phyloP scores from a whole-genome alignment of 2,888 invertebrate genomes.

The Apantesis nais region DNA sequence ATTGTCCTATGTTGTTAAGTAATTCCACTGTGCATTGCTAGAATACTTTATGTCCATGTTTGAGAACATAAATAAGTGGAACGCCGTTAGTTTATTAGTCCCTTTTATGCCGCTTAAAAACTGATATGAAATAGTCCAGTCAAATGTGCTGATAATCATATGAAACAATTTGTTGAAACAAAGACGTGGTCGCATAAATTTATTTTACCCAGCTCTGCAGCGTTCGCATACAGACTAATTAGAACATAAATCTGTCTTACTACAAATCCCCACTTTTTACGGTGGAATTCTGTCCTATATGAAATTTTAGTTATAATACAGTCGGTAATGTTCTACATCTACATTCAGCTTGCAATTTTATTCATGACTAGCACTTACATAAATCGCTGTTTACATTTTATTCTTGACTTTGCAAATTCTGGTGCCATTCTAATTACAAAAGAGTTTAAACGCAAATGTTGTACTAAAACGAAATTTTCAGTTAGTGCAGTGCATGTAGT shows the following conservation, averaged over 20 bases:
- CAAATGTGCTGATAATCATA: neutral
- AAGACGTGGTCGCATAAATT: conserved; percentile 76
- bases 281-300: conserved; percentile 53
- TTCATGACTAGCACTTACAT: neutral
- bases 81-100: neutral
- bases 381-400: conserved; percentile 18
- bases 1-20: conserved; percentile 10
- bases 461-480: conserved; percentile 15
- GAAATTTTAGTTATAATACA: conserved; percentile 37
- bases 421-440: conserved; percentile 37
- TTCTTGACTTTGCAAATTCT: conserved; percentile 34
- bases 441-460: conserved; percentile 31
- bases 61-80: neutral
- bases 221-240: conserved; percentile 72
- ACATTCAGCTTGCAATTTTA: conserved; percentile 8
- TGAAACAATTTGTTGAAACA: conserved; percentile 69
- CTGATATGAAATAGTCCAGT: neutral
- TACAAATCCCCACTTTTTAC: conserved; percentile 73
- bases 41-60: neutral
- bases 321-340: conserved; percentile 22
- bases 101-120: neutral
- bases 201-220: conserved; percentile 70
- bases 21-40: neutral
- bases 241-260: conserved; percentile 80
- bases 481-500: conserved; percentile 9